phyloP scores from a whole-genome alignment of 1,140 invertebrate genomes.

The Capitella teleta region DNA sequence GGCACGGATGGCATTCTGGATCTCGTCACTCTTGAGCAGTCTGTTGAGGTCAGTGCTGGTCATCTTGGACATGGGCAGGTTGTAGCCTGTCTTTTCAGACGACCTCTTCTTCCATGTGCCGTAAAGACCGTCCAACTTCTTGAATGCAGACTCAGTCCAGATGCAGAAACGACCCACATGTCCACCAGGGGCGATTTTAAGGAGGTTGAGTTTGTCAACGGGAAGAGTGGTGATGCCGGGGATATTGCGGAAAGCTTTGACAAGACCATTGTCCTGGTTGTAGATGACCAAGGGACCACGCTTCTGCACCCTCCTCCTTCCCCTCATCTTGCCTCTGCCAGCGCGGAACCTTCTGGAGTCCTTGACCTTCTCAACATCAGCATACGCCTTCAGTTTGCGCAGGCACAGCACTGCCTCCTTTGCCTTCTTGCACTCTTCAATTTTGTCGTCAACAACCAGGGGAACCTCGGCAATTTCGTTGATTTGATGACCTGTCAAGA shows the following conservation, averaged over 20 bases:
- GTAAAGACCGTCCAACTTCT: constrained; percentile 77
- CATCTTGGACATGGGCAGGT: constrained; percentile 93
- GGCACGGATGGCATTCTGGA: constrained; percentile 75
- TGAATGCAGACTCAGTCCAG: constrained; percentile 86
- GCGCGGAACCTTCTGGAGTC: constrained; percentile 92
- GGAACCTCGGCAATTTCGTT: constrained; percentile 91
- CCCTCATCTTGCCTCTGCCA: constrained; percentile 98
- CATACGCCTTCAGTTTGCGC: constrained; percentile 76
- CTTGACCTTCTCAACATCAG: constrained; percentile 95
- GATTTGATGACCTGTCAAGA: constrained; percentile 69
- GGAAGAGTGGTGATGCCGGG: constrained; percentile 83
- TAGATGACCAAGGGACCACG: constrained; percentile 92
- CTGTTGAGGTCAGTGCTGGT: constrained; percentile 85
- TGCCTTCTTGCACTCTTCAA: constrained; percentile 84
- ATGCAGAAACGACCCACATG: constrained; percentile 96
- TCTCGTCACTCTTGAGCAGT: constrained; percentile 88
- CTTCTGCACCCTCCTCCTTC: constrained; percentile 87
- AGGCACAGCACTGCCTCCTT: constrained; percentile 94
- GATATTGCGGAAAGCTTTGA: constrained; percentile 95
- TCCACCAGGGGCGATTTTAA: constrained; percentile 90
- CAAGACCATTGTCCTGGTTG: constrained; percentile 80
- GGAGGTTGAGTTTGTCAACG: constrained; percentile 82
- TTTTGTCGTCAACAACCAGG: constrained; percentile 89
- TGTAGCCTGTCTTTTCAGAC: constrained; percentile 82
- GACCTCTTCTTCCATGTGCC: constrained; percentile 87